phyloP scores from a whole-genome alignment of 2,113 vertebrate species.

The Megalops atlanticus region DNA sequence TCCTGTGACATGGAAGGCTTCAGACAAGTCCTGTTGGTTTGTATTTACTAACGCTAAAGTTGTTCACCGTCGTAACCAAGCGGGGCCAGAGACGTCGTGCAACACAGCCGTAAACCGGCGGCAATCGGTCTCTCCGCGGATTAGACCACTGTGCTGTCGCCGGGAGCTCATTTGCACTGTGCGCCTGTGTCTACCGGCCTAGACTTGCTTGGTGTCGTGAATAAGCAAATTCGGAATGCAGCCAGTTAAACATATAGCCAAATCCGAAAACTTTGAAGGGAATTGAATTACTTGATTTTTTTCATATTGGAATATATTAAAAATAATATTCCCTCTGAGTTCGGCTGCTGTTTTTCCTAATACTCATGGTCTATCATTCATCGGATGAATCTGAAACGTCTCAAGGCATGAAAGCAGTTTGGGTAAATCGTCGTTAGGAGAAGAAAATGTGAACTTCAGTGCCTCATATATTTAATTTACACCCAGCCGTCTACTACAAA shows the following conservation, averaged over 20 bases:
- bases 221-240: not conserved
- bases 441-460: too few species aligned
- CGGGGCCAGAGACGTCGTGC: not conserved
- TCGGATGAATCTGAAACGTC: not conserved
- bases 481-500: too few species aligned
- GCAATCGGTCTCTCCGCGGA: constrained; percentile 21
- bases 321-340: not conserved
- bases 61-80: not conserved
- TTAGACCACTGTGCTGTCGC: not conserved
- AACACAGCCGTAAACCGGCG: not conserved
- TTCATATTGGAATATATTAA: too few species aligned
- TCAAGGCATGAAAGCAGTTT: too few species aligned
- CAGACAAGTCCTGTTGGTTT: not conserved
- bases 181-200: constrained; percentile 15
- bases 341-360: not conserved
- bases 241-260: too few species aligned
- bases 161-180: constrained; percentile 20
- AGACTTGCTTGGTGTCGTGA: not conserved
- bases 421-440: too few species aligned
- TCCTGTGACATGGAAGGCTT: not conserved
- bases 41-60: not conserved
- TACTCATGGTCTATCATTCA: not conserved
- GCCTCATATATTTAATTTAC: too few species aligned
- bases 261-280: too few species aligned
- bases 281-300: too few species aligned